Evolutionary conservation across 2,113 vertebrate species (phyloP), one percentile per base, ranked within the genome.

Genomic region (Synchiropus splendidus): DNA sequence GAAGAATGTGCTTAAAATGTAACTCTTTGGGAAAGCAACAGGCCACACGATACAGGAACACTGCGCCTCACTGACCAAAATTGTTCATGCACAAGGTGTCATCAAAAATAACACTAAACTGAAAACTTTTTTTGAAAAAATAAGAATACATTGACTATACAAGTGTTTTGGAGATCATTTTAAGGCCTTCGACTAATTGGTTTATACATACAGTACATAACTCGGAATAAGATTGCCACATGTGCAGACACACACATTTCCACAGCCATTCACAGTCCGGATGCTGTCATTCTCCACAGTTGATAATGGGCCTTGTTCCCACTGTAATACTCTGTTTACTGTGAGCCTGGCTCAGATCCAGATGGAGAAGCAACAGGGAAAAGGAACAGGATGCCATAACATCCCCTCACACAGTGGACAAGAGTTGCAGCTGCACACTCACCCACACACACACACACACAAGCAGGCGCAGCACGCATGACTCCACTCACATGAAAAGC

Each of bases 301-400:
- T 4, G 53, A 69, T 74, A 72, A 74, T 66, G 61, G 53, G 41
- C 41, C 38, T 53, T 54, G 52, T 54, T 53, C 48, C 36, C 48
- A 54, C 56, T 72, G 64, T 71, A 78, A 69, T 34, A 54, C 64
- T 54, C 56, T 67, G 64, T 60, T 51, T 27, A 65, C 61, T 67
- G n/a, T n/a, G 59, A 62, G 49, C 36, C 59, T 79, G 72, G 75
- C 70, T 17, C 30, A 0, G 45, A 36, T 75, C 75, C 72, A 78
- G 53, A 62, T 39, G 55, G 70, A 58, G 61, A 67, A 55, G 67
- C 64, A 69, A 58, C 30, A 36, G 55, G 69, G 63, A 68, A 75
- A 51, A 71, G 72, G 75, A 78, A 73, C 66, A 78, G 75, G 75
- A 78, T 71, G 72, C 66, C 66, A 59, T 68, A 69, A 70, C 66